A percentile compares a stretch with the other conserved stretches of the same genome.
Evolutionary conservation across 2,113 vertebrate species (phyloP).

Genomic region (Psophia crepitans): DNA sequence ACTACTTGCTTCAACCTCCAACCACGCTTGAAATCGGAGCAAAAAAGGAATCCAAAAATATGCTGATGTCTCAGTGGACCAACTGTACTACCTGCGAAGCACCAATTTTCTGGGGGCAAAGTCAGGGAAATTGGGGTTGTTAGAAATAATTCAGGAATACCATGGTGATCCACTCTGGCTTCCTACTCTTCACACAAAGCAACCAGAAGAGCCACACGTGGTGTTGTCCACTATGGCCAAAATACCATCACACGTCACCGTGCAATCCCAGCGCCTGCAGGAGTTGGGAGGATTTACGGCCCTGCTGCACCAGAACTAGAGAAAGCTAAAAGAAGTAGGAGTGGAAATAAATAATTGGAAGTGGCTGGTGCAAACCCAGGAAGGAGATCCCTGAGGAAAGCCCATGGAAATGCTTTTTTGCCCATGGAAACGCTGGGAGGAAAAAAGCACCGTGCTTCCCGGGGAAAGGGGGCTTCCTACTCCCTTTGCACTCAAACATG

Average conservation of each 20-base stretch:
- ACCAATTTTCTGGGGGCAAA: neutral
- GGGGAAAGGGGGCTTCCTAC: neutral
- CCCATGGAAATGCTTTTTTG: neutral
- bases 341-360: no score
- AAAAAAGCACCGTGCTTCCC: accelerated
- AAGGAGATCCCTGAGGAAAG: neutral
- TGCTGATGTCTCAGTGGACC: neutral
- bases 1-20: neutral
- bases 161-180: accelerated
- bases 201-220: neutral
- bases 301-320: neutral
- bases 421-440: accelerated
- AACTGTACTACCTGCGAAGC: neutral
- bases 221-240: neutral
- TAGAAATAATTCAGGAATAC: neutral
- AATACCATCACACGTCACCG: neutral
- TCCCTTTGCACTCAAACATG: neutral
- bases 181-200: neutral
- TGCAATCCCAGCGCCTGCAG: neutral
- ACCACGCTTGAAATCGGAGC: neutral
- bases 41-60: neutral
- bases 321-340: neutral
- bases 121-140: accelerated
- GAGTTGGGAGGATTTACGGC: no score
- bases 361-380: neutral